Conservation (phyloP, 1,140 invertebrate genomes). For the Dendroctonus valens region DNA sequence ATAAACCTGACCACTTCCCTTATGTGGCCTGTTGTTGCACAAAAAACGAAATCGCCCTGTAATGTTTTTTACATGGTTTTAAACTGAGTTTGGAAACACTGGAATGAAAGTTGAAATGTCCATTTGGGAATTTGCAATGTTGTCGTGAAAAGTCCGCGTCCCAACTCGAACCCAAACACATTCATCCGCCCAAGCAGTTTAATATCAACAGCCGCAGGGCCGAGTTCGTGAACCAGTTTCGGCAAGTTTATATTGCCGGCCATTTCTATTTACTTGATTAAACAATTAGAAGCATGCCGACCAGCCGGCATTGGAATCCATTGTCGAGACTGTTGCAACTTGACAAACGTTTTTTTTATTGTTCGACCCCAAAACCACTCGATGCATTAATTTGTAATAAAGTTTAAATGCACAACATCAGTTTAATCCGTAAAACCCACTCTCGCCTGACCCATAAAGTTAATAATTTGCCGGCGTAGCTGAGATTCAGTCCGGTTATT, state of each 20-base stretch:
- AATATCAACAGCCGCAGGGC: constrained; percentile 13
- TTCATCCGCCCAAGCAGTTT: constrained; percentile 14
- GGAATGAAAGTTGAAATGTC: too few species aligned
- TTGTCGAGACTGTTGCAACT: constrained; percentile 18
- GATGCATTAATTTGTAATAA: too few species aligned
- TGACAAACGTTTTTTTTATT: neutral
- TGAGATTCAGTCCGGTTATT: constrained; percentile 3
- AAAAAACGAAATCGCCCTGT: too few species aligned
- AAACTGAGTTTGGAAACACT: too few species aligned
- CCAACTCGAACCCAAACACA: neutral
- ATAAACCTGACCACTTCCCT: too few species aligned
- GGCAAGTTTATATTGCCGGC: constrained; percentile 23
- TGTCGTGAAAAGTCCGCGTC: too few species aligned
- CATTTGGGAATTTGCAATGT: too few species aligned
- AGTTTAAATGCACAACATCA: too few species aligned
- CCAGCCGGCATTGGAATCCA: constrained; percentile 8
- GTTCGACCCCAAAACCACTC: too few species aligned
- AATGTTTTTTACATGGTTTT: too few species aligned
- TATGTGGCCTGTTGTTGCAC: too few species aligned
- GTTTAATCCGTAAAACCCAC: too few species aligned
- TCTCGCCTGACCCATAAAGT: constrained; percentile 10
- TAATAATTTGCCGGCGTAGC: constrained; percentile 11
- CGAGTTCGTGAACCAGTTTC: constrained; percentile 19
- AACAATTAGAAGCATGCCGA: constrained; percentile 21
- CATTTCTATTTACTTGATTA: constrained; percentile 25